Percentiles rank a stretch among this genome's conserved stretches.
Evolutionary conservation across 2,888 invertebrate species (phyloP).

Genomic region (Ochropacha duplaris): DNA sequence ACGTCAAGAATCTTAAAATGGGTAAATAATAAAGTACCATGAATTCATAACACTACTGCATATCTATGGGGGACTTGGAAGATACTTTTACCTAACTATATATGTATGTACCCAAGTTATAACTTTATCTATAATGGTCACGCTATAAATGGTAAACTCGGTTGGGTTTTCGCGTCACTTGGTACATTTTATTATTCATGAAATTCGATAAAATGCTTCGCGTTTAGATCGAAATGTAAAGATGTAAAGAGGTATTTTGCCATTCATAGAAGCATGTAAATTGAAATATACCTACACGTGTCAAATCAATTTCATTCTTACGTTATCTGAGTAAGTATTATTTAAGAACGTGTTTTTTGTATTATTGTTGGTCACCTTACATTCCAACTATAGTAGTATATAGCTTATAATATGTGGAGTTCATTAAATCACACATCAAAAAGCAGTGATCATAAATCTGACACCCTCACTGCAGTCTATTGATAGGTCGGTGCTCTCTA

Average conservation of each 20-base stretch:
- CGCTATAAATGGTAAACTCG: not conserved
- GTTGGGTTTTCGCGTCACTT: not conserved
- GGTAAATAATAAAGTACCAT: slow-evolving; percentile 45
- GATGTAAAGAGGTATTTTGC: not conserved
- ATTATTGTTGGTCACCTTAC: not conserved
- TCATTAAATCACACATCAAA: not conserved
- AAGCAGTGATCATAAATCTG: slow-evolving; percentile 14
- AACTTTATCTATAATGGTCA: not conserved
- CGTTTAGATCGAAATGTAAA: not conserved
- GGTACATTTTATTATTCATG: not conserved
- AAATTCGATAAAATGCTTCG: not conserved
- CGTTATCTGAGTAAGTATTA: not conserved
- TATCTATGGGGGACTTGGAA: not conserved
- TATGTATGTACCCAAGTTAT: not conserved
- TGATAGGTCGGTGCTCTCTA: slow-evolving; percentile 3
- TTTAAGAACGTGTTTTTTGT: not conserved
- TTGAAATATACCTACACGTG: not conserved
- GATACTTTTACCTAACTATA: not conserved
- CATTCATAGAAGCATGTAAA: not conserved
- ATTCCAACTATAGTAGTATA: too few species aligned
- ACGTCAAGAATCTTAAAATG: slow-evolving; percentile 71
- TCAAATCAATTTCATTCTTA: not conserved
- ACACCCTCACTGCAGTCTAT: slow-evolving; percentile 12
- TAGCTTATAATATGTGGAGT: too few species aligned
- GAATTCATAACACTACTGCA: slow-evolving; percentile 33